Base-by-base conservation (phyloP, 2,888 invertebrate genomes). In the Thera obeliscata region DNA sequence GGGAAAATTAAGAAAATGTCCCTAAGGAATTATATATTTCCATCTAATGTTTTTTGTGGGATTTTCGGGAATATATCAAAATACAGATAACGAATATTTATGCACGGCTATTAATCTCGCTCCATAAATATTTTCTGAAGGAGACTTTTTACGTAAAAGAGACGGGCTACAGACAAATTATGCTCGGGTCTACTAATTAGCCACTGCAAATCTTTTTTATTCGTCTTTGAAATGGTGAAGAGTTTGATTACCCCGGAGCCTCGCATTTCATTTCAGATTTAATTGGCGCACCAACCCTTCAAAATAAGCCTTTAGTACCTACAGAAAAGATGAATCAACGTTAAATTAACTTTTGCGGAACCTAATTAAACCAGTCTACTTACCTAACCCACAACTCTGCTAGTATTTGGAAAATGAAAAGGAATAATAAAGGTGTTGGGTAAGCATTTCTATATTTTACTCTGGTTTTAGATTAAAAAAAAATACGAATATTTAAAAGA, bases 271-370 rank as follows among this genome's bases (percentile, higher is more conserved):
- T 69, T 76, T 67, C 56, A 65, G 66, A 41, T 64, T 65, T 76
- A 79, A 78, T 78, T 76, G 76, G 73, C 64, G 61, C 46, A 67
- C 65, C 67, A 60, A 41, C 41, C 65, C 60, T 60, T 64, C 38
- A 60, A 65, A 65, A 60, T 54, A 46, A 43, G 58, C 64, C 46
- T 43, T 52, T 46, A 12, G 22, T 6, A 9, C 43, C 55, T 9
- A 35, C 43, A 46, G 33, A 33, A 57, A 11, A 22, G 9, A 52
- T 60, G 35, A 61, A 41, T 43, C 11, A 46, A 55, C 35, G n/a
- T 35, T 54, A n/a, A 54, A 49, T 56, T 38, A 35, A 33, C 11
- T 55, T 52, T 61, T 22, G 36, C 12, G 8, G 12, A 41, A 5
- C 36, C 22, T 55, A 36, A 48, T 48, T 62, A 38, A 56, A 35